Percentiles rank a stretch among this genome's conserved stretches.
phyloP scores from a whole-genome alignment of 2,113 vertebrate genomes.

The Hymenochirus boettgeri region DNA sequence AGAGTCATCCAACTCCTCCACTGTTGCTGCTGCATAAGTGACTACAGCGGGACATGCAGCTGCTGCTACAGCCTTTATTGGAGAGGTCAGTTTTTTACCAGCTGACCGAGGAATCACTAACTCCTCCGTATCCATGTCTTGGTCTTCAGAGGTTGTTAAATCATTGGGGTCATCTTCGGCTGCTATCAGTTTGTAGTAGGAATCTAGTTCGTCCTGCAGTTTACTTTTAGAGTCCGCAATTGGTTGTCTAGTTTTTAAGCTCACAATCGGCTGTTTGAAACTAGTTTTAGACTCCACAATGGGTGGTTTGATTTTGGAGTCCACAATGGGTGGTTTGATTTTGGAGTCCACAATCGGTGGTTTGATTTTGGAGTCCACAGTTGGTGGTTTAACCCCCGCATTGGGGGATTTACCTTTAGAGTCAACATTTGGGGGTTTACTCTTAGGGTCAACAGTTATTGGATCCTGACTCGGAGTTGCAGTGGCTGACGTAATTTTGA shows the following conservation, averaged over 20 bases:
- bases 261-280: background rate
- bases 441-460: too few relatives aligned
- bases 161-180: slow-evolving; percentile 32
- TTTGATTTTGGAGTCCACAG: background rate
- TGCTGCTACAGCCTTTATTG: background rate
- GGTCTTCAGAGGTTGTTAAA: slow-evolving; percentile 27
- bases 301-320: background rate
- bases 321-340: background rate
- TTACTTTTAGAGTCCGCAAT: background rate
- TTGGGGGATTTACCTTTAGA: too few relatives aligned
- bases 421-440: too few relatives aligned
- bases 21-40: background rate
- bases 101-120: background rate
- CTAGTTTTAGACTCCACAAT: too few relatives aligned
- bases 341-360: background rate
- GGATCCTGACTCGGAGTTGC: background rate
- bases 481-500: slow-evolving; percentile 16
- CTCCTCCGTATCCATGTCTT: background rate
- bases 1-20: slow-evolving; percentile 14
- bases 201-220: slow-evolving; percentile 18
- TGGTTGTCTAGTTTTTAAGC: background rate
- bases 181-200: slow-evolving; percentile 19
- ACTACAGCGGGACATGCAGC: background rate
- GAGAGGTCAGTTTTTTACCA: background rate
- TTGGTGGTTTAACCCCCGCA: background rate